Base-by-base conservation (phyloP, 2,888 invertebrate species). In the Acanthosepion esculentum region DNA sequence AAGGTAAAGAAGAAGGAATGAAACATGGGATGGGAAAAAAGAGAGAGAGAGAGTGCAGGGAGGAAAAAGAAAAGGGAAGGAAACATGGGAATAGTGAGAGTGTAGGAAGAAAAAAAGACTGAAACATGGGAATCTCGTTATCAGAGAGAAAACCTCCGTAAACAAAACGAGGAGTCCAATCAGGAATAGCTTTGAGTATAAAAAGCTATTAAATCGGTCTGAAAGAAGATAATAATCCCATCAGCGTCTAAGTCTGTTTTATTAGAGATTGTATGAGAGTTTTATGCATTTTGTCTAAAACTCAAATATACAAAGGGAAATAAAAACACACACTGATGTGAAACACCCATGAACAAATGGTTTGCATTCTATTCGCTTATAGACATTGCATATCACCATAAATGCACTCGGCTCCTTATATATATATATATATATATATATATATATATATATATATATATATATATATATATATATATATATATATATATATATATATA, bases 401-500 rank as follows among this genome's bases (percentile, higher is more conserved):
- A 15, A 15, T 50, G 26, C 64, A 4, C 23, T 26, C 26, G 23
- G 7, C 64, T 8, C 23, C 3, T 26, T 26, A n/a, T 0, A 78
- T 8, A 10, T 15, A 23, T 3, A n/a, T n/a, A 78, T 78, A 78
- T 78, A 78, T 78, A 78, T 78, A 78, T 78, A 78, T 78, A 78
- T 78, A n/a, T 78, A 78, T 78, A 78, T 78, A 78, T 59, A 59
- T 59, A 59, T 59, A 59, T 78, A 78, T 78, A 78, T 78, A 78
- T 59, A 59, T 59, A 59, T 59, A 59, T 26, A n/a, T 0, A 78
- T 8, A 10, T 15, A 23, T 3, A n/a, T n/a, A 78, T 78, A 78
- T 78, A 78, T 78, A 78, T 78, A 78, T 78, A 78, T 78, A 78
- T 78, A n/a, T 78, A 78, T 78, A 78, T 78, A 78, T 59, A 59